Base-by-base conservation (phyloP, 1,140 invertebrate species). In the Pomacea maculata region DNA sequence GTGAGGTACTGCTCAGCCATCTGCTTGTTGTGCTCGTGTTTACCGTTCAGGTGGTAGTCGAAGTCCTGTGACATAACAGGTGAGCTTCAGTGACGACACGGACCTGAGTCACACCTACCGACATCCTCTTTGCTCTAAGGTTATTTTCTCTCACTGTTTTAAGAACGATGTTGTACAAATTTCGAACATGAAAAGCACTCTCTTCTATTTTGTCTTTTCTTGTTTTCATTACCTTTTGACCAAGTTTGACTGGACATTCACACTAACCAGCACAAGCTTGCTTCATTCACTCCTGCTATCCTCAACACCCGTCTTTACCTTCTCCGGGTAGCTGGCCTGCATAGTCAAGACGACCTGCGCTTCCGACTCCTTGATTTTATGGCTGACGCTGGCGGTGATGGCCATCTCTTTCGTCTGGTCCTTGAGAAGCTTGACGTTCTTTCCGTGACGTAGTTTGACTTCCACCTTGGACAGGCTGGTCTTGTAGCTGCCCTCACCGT, bases 21-120 rank as follows among this genome's bases (percentile, higher is more conserved):
- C 11, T 67, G 15, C 74, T 78, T 78, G 54, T 72, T 79, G 61
- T 83, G 82, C 64, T 75, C 79, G 61, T 83, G 82, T 70, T 83
- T 83, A 14, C 82, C 82, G 25, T 80, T 83, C 61, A 83, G 34
- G 67, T 83, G 67, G 55, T 81, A 83, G 64, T 83, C 82, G 19
- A 83, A 67, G n/a, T 57, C 61, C 79, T 83, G 68, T 19, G 21
- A 5, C 55, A 77, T 10, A 83, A 29, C 57, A 61, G 57, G 57
- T 61, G 57, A 61, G 11, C 57, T 61, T 11, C 15, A 45, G 34
- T 45, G 34, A 45, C 34, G 34, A 0, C 34, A 45, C 3, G 34
- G 34, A 45, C 34, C 34, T 2, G 6, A 45, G 34, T 45, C 34
- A 45, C 2, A 45, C 34, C 34, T 45, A 45, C 34, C 34, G 34